Base-by-base conservation (phyloP, 2,888 invertebrate genomes). In the Craniophora ligustri region DNA sequence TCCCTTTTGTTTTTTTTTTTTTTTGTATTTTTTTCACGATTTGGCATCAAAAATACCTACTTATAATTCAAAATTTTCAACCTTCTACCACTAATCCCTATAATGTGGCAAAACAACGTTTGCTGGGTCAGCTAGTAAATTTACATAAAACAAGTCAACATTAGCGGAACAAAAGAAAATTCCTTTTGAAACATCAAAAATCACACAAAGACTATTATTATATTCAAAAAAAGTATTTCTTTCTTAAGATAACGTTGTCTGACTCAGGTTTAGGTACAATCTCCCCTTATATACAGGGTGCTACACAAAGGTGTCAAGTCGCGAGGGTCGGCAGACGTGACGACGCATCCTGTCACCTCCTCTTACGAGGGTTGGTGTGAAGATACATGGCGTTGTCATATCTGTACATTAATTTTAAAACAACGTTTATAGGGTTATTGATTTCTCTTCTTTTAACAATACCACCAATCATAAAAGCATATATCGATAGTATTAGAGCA, bases 211-310 rank as follows among this genome's bases (percentile, higher is more conserved):
- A 14, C 13, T 19, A 3, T 13, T n/a, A n/a, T n/a, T n/a, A n/a
- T n/a, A n/a, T 50, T 28, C 28, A 36, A 48, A 62, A 67, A 32
- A 14, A 16, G 14, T 41, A 23, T 40, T 62, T 61, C 66, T 50
- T 48, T 32, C 26, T 14, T 3, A 10, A 53, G 63, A 64, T 64
- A 54, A 59, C 38, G 48, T 61, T 48, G 60, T 73, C 39, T 68
- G 55, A 41, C 23, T 2, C 5, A 46, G 15, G 54, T 48, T 58
- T 66, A 66, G 45, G 49, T 47, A 47, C 48, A 35, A 26, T 39
- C 59, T 72, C 69, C 75, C 71, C 75, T 68, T 75, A 72, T 75
- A 35, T 73, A 75, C 57, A 48, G 54, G 21, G 14, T 39, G 53
- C 23, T 54, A 56, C 34, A 66, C 59, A 72, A 68, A 68, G 64